These are phyloP conservation scores for Pedetes capensis DNA, from an alignment of 2,113 vertebrate species.

Conservation along the genomic window DNA sequence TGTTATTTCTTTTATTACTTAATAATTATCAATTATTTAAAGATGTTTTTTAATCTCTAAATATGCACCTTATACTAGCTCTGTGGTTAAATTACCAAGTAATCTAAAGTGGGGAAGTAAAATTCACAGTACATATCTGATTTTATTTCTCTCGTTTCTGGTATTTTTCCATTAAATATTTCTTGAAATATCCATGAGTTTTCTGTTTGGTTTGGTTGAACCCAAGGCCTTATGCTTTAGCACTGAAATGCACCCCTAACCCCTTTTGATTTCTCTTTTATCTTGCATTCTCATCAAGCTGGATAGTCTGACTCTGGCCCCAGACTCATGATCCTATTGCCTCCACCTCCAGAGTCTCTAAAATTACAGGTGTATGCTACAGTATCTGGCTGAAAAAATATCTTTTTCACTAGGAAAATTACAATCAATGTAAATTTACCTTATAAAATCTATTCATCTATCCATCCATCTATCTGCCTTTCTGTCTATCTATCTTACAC, in stretches of 20 bases:
- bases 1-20: neutral
- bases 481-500: neutral
- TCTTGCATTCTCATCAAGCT: too few relatives aligned
- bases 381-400: too few relatives aligned
- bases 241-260: too few relatives aligned
- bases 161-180: neutral
- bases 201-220: too few relatives aligned
- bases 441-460: neutral
- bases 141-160: constrained; percentile 25
- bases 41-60: neutral
- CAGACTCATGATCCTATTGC: too few relatives aligned
- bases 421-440: neutral
- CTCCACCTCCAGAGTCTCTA: too few relatives aligned
- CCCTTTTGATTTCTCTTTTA: too few relatives aligned
- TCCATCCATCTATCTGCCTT: neutral
- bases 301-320: too few relatives aligned
- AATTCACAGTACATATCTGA: neutral
- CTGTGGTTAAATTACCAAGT: neutral
- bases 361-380: too few relatives aligned
- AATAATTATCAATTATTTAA: neutral
- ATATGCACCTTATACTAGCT: neutral
- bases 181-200: too few relatives aligned
- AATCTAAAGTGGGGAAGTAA: neutral
- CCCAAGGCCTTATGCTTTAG: too few relatives aligned
- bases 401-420: neutral